Conservation (phyloP, 2,113 vertebrate species). For the Nibea coibor region DNA sequence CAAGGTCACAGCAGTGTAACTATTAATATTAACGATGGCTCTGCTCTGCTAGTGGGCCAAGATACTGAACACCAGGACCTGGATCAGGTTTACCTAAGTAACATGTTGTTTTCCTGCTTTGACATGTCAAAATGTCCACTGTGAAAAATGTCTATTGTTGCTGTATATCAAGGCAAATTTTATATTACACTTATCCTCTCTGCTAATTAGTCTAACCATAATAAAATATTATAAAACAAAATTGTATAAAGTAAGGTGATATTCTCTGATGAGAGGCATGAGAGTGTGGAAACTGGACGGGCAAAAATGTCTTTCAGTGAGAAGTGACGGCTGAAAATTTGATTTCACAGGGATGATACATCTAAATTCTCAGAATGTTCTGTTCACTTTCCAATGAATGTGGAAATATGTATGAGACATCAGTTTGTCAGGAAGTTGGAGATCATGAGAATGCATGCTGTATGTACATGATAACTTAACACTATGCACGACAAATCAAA, state of each 20-base stretch:
- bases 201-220: no score
- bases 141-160: not conserved
- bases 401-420: not conserved
- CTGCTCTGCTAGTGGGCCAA: not conserved
- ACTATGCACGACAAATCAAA: not conserved
- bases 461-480: not conserved
- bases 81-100: not conserved
- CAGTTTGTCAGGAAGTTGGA: not conserved
- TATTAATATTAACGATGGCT: no score
- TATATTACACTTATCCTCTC: no score
- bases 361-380: no score
- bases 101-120: not conserved
- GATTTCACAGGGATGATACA: not conserved
- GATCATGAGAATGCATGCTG: not conserved
- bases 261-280: no score
- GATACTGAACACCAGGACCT: not conserved
- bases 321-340: not conserved
- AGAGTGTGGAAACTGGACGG: not conserved
- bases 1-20: not conserved
- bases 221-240: no score
- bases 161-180: no score
- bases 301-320: not conserved
- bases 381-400: not conserved
- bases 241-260: no score
- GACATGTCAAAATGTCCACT: not conserved